Evolutionary conservation across 2,113 vertebrate species (phyloP).

Genomic region (Platysternon megacephalum): DNA sequence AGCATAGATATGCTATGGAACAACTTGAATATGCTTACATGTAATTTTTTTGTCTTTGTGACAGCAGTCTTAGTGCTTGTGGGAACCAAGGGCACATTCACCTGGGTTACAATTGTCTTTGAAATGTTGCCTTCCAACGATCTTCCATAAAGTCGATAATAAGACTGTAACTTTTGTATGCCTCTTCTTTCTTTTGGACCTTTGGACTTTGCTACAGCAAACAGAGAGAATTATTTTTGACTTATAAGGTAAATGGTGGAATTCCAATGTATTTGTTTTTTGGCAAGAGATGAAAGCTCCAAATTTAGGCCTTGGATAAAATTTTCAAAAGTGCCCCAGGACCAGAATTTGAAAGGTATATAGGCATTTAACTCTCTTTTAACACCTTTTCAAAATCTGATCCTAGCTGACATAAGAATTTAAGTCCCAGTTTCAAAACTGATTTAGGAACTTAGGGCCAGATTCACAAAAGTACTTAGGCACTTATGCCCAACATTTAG

Average conservation of each 20-base stretch:
- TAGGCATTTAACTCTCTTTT: background rate
- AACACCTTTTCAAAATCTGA: background rate
- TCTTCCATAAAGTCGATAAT: slow-evolving; percentile 41
- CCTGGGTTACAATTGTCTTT: slow-evolving; percentile 22
- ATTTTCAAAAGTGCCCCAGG: background rate
- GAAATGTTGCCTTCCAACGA: slow-evolving; percentile 26
- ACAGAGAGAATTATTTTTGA: background rate
- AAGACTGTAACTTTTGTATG: slow-evolving; percentile 55
- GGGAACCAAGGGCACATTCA: background rate
- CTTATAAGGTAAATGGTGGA: background rate
- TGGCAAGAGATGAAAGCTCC: background rate
- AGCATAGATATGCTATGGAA: background rate
- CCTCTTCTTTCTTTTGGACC: background rate
- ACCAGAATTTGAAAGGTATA: background rate
- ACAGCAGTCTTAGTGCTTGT: background rate
- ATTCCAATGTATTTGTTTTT: background rate
- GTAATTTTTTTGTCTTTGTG: slow-evolving; percentile 29
- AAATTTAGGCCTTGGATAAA: background rate
- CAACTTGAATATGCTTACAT: slow-evolving; percentile 11
- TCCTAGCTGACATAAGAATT: background rate
- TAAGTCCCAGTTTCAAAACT: background rate
- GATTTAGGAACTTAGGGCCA: too few species aligned
- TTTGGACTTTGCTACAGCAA: slow-evolving; percentile 41
- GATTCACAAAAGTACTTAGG: background rate
- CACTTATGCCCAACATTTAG: background rate